Evolutionary conservation across 2,888 invertebrate genomes (phyloP), one percentile per base, ranked within the genome.

Genomic region (Tethea ocularis): DNA sequence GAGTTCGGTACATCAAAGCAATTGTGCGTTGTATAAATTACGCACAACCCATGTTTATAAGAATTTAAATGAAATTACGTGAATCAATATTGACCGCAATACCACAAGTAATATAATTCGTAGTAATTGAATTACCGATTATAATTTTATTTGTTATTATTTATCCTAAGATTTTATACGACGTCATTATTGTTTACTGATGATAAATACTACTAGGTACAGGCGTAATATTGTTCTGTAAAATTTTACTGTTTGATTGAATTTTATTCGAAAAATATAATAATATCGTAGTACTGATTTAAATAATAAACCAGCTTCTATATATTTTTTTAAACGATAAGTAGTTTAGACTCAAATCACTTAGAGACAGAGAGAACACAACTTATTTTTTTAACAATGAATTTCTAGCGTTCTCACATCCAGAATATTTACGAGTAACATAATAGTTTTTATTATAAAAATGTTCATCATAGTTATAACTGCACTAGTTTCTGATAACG

Each of bases 331-430:
- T 13, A 36, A 11, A 36, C 10, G 8, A 13, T 36, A 36, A 11
- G 11, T 36, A 36, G 36, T 33, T n/a, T n/a, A 33, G 46, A 10
- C 20, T 20, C 46, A 7, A 46, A 20, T 46, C 7, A 46, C 46
- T 20, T 1, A 20, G 17, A 10, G n/a, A 46, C 10, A 46, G 15
- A 17, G 41, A 17, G 41, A 46, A n/a, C n/a, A 8, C n/a, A n/a
- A 46, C 41, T 8, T 8, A n/a, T 20, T 7, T 20, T 7, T 15
- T 3, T 3, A 46, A 46, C 46, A 72, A 77, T 75, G 75, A 76
- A 62, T 59, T 62, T 60, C 61, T 62, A 52, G 33, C 63, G 62
- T 83, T 84, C 84, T 76, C 85, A 84, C 84, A 80, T 73, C 60
- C 74, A 72, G 71, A 74, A 74, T 77, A 80, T 73, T 75, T 74